Evolutionary conservation across 2,113 vertebrate species (phyloP).

Genomic region (Chinchilla lanigera): DNA sequence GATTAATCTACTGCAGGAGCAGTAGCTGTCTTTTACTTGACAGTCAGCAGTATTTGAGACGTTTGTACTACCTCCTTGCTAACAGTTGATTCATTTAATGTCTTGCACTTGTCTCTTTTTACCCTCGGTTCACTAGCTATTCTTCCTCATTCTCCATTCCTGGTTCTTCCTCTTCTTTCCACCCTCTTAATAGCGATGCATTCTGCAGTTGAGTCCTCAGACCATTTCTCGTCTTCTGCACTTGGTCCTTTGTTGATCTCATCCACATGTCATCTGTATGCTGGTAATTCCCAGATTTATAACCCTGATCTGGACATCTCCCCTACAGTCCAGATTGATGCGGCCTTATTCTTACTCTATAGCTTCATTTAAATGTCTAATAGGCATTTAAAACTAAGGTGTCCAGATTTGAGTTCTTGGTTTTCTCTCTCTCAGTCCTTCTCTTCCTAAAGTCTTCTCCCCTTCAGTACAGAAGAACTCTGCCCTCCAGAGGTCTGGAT

Average conservation of each 20-base stretch:
- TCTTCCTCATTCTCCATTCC: background rate
- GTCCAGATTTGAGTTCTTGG: background rate
- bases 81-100: background rate
- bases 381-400: background rate
- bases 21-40: background rate
- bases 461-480: background rate
- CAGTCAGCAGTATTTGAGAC: background rate
- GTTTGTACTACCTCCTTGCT: background rate
- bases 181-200: background rate
- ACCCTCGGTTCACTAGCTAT: background rate
- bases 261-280: background rate
- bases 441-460: background rate
- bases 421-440: background rate
- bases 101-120: background rate
- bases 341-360: background rate
- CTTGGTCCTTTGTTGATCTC: background rate
- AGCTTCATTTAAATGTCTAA: background rate
- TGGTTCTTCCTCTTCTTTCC: background rate
- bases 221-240: background rate
- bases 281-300: conserved; percentile 37
- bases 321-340: conserved; percentile 19
- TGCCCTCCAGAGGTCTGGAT: background rate
- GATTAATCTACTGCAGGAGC: background rate
- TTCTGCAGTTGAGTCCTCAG: background rate
- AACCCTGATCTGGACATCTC: background rate